Conservation (phyloP, 1,140 invertebrate genomes). For the Ceratitis capitata region DNA sequence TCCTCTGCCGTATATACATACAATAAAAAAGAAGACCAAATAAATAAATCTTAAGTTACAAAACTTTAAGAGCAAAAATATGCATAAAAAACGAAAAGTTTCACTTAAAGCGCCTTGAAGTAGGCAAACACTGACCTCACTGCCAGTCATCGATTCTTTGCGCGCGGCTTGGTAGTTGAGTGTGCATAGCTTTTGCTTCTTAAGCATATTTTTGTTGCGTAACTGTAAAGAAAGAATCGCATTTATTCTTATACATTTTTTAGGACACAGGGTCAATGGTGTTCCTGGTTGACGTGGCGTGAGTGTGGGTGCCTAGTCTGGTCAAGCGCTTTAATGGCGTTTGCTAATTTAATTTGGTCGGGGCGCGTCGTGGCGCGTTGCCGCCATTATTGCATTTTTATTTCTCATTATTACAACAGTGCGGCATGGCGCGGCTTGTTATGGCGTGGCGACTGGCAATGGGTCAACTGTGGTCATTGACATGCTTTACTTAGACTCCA, state of each 20-base stretch:
- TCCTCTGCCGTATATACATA: no score
- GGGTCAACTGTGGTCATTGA: conserved; percentile 35
- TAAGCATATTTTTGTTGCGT: conserved; percentile 4
- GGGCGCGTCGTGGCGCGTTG: neutral
- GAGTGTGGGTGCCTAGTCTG: neutral
- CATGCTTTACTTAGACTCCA: neutral
- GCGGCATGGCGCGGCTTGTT: no score
- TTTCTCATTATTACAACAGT: conserved; percentile 9
- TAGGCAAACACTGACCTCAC: neutral
- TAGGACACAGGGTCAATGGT: neutral
- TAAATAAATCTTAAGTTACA: neutral
- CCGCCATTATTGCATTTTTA: conserved; percentile 33
- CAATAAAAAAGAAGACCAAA: neutral
- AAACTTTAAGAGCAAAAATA: neutral
- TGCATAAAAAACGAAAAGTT: neutral
- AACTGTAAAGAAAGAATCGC: neutral
- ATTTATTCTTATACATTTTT: neutral
- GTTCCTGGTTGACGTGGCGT: neutral
- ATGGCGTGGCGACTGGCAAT: neutral
- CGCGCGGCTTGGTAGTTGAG: neutral
- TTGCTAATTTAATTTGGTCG: conserved; percentile 38
- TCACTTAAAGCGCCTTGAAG: conserved; percentile 28
- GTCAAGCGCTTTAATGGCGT: conserved; percentile 7
- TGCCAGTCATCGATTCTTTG: neutral
- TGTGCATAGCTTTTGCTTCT: neutral